A percentile compares a stretch with the other conserved stretches of the same genome.
Evolutionary conservation across 1,140 invertebrate genomes (phyloP).

Genomic region (Drosophila kanapiae): DNA sequence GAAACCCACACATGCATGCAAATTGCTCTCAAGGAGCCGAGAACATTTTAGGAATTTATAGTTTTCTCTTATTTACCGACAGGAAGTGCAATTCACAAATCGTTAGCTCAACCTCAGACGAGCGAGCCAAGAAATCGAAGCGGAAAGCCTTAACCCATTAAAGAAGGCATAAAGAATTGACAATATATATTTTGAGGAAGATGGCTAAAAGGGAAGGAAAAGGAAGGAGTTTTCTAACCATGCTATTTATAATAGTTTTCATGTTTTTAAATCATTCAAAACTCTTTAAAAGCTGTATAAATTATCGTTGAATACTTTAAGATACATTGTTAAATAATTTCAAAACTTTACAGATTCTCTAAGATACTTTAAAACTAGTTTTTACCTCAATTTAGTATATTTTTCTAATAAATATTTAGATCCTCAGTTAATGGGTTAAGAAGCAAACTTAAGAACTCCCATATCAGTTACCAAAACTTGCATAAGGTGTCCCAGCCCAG

Average conservation of each 20-base stretch:
- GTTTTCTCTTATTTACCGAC: constrained; percentile 80
- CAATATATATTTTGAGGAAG: background rate
- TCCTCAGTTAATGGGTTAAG: background rate
- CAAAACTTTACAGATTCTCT: background rate
- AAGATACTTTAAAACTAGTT: background rate
- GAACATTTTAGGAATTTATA: constrained; percentile 74
- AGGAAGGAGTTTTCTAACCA: background rate
- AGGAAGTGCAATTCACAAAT: constrained; percentile 84
- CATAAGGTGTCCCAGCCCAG: constrained; percentile 49
- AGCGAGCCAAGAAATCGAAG: constrained; percentile 55
- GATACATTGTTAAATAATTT: background rate
- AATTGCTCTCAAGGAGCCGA: constrained; percentile 58
- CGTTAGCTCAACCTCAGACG: constrained; percentile 68
- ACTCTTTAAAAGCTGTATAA: background rate
- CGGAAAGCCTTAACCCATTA: constrained; percentile 22
- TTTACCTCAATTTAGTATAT: background rate
- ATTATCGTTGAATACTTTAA: background rate
- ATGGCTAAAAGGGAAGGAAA: background rate
- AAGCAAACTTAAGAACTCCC: background rate
- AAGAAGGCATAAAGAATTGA: background rate
- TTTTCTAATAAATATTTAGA: background rate
- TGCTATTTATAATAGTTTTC: too few species aligned
- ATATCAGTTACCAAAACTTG: constrained; percentile 33
- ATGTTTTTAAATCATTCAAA: background rate
- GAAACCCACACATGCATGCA: constrained; percentile 63